Conservation (phyloP, 2,113 vertebrate genomes). For the Apteryx owenii region DNA sequence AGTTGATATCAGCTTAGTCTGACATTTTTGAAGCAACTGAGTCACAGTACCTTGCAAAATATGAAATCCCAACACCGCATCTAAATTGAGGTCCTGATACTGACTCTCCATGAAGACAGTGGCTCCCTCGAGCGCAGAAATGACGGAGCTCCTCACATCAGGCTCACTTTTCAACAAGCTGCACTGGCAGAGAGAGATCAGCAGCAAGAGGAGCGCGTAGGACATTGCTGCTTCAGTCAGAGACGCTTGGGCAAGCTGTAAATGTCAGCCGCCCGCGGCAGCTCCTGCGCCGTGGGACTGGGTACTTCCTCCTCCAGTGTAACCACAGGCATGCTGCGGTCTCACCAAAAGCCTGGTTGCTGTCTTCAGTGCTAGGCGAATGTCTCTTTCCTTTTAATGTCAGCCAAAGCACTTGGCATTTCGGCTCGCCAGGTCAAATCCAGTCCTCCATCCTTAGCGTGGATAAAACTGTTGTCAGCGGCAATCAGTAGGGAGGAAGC, state of each 20-base stretch:
- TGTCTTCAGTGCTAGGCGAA: background rate
- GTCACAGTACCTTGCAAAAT: slow-evolving; percentile 80
- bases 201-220: background rate
- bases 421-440: too few relatives aligned
- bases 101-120: slow-evolving; percentile 79
- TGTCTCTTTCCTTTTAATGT: background rate
- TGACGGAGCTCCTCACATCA: slow-evolving; percentile 71
- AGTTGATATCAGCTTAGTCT: background rate
- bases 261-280: background rate
- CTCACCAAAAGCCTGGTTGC: background rate
- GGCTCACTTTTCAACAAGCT: background rate
- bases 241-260: background rate
- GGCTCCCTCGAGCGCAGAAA: slow-evolving; percentile 77
- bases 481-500: background rate
- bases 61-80: slow-evolving; percentile 82
- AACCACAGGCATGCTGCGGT: background rate
- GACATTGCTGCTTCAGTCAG: background rate
- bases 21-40: background rate
- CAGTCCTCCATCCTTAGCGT: background rate
- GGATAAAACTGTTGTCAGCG: too few relatives aligned
- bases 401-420: background rate
- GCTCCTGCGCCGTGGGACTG: background rate
- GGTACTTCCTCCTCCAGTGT: background rate
- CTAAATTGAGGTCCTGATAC: slow-evolving; percentile 83
- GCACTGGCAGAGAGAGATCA: background rate